phyloP scores from a whole-genome alignment of 2,113 vertebrate genomes.

The Mobula birostris region DNA sequence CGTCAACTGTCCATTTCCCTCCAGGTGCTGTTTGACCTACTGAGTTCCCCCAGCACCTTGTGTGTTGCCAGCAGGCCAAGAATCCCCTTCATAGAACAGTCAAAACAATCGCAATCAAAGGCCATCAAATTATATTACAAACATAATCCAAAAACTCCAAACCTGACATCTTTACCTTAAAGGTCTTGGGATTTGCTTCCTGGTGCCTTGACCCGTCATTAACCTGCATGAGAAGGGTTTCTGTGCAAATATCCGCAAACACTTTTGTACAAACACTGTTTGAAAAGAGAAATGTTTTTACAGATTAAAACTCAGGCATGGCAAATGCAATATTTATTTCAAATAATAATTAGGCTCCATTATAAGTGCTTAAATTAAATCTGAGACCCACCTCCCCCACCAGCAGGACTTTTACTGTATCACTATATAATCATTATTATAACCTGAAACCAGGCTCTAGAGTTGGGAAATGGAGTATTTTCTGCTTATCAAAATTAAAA shows the following conservation, averaged over 20 bases:
- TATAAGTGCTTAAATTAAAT: not conserved
- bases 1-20: too few species aligned
- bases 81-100: not conserved
- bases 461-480: not conserved
- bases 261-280: constrained; percentile 35
- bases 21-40: too few species aligned
- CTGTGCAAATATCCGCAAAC: constrained; percentile 36
- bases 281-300: constrained; percentile 16
- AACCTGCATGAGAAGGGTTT: constrained; percentile 37
- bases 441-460: not conserved
- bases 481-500: not conserved
- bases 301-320: not conserved
- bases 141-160: not conserved
- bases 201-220: constrained; percentile 37
- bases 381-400: not conserved
- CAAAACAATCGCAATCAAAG: not conserved
- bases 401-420: not conserved
- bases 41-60: too few species aligned
- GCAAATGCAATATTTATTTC: not conserved
- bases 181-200: constrained; percentile 3
- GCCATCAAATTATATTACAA: not conserved
- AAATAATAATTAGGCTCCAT: not conserved
- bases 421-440: too few species aligned
- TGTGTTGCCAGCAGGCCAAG: not conserved
- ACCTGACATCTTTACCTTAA: constrained; percentile 3